Conservation (phyloP, 2,113 vertebrate species). For the Onychostoma macrolepis region DNA sequence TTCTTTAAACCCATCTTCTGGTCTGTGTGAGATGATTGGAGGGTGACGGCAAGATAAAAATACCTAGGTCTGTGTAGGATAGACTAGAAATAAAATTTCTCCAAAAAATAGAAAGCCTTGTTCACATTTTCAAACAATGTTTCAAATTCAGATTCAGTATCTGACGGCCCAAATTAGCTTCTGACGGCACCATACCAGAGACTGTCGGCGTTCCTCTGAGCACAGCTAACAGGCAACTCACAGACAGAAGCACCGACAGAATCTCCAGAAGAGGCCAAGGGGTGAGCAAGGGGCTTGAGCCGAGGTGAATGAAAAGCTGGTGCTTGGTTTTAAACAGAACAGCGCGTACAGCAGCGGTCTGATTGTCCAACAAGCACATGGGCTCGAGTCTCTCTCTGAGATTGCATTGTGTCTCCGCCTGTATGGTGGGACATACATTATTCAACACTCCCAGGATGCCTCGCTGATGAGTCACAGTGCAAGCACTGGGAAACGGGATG, state of each 20-base stretch:
- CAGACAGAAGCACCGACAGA: neutral
- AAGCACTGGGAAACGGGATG: conserved; percentile 26
- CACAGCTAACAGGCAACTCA: neutral
- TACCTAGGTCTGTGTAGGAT: neutral
- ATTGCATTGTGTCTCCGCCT: conserved; percentile 52
- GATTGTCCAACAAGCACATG: conserved; percentile 44
- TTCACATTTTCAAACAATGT: neutral
- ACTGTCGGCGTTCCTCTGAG: neutral
- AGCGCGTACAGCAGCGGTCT: conserved; percentile 21
- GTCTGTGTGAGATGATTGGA: conserved; percentile 33
- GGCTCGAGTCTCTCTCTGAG: conserved; percentile 35
- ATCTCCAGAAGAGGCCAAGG: neutral
- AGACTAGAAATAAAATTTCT: conserved; percentile 3
- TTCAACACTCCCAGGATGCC: conserved; percentile 52
- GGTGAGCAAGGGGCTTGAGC: conserved; percentile 18
- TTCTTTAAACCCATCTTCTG: conserved; percentile 30
- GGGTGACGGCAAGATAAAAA: conserved; percentile 25
- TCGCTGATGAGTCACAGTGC: conserved; percentile 49
- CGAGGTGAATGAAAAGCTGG: conserved; percentile 24
- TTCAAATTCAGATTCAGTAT: conserved; percentile 1
- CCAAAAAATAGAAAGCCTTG: neutral
- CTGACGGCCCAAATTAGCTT: neutral
- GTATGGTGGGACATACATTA: conserved; percentile 54
- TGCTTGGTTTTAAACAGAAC: conserved; percentile 45
- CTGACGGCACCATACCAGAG: neutral